Base-by-base conservation (phyloP, 1,140 invertebrate genomes). In the Zaprionus capensis region DNA sequence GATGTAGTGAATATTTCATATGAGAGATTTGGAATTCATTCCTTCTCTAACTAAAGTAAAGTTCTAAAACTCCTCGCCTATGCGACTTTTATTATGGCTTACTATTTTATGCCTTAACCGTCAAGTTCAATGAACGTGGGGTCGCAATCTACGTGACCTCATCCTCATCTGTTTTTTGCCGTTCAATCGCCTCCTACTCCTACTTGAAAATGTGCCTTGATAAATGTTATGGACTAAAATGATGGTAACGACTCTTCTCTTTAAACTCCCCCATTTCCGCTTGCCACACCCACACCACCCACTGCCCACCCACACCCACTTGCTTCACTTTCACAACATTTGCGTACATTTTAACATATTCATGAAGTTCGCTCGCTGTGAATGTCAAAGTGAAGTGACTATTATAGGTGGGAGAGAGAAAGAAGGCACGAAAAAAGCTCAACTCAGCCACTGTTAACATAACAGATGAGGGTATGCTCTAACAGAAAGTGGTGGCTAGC, bases 301-400 rank as follows among this genome's bases (percentile, higher is more conserved):
- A 11, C 9, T 34, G 9, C 46, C 14, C 44, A 20, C 26, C 68
- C 61, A 76, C 73, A 49, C 69, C 74, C 74, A 66, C 17, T 59
- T 20, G 36, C 64, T 51, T 65, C 53, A 51, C 53, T 38, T 65
- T 59, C 41, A 64, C 51, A 66, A 17, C 53, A 70, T 70, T 69
- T 49, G 44, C 66, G 59, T 53, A 51, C 17, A 65, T 49, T 58
- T 81, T 57, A 76, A 55, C 73, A 79, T 71, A 79, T 81, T 79
- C 59, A 81, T 76, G 55, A 66, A 64, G 74, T 61, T 71, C 5
- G 58, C 36, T 51, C 5, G 63, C 28, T 56, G 44, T 64, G 59
- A 80, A 82, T 84, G 73, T 80, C 77, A 80, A 77, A 67, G 44
- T 80, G 56, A 62, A 77, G 65, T 73, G 73, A 31, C 41, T 41